These are phyloP conservation scores for Embiotoca jacksoni DNA, from an alignment of 2,113 vertebrate genomes.

Conservation along the genomic window DNA sequence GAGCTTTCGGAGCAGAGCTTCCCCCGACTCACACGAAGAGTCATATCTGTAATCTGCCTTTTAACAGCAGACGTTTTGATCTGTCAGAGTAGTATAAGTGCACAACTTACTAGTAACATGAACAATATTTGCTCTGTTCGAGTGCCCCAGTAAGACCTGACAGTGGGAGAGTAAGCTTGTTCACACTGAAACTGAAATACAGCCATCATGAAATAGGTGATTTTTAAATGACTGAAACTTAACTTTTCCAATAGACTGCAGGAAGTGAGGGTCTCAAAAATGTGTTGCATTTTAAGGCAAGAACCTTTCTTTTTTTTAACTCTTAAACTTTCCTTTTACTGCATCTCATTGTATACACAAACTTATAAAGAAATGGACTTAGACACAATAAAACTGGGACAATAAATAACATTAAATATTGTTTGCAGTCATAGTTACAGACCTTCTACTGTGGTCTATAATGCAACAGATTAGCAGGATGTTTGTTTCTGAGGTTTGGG, in stretches of 20 bases:
- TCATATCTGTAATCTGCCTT: not conserved
- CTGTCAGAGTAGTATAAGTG: not conserved
- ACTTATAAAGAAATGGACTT: not conserved
- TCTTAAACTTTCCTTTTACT: no score
- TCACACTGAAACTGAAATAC: no score
- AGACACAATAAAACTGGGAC: not conserved
- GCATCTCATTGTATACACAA: not conserved
- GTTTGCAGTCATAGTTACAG: not conserved
- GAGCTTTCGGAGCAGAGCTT: not conserved
- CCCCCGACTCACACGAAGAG: not conserved
- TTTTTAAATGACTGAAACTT: no score
- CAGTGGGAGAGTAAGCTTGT: no score
- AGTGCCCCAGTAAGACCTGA: no score
- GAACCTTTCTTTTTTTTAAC: no score
- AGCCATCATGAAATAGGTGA: no score
- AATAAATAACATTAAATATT: not conserved
- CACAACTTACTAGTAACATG: no score
- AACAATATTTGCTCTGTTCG: no score
- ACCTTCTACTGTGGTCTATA: not conserved
- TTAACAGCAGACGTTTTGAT: not conserved
- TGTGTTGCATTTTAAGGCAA: no score
- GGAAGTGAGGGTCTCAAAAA: no score
- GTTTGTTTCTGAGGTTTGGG: not conserved
- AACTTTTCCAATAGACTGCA: no score
- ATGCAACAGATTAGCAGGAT: conserved; percentile 54